Conservation (phyloP, 2,797 vertebrate genomes). For the Sternotherus odoratus region DNA sequence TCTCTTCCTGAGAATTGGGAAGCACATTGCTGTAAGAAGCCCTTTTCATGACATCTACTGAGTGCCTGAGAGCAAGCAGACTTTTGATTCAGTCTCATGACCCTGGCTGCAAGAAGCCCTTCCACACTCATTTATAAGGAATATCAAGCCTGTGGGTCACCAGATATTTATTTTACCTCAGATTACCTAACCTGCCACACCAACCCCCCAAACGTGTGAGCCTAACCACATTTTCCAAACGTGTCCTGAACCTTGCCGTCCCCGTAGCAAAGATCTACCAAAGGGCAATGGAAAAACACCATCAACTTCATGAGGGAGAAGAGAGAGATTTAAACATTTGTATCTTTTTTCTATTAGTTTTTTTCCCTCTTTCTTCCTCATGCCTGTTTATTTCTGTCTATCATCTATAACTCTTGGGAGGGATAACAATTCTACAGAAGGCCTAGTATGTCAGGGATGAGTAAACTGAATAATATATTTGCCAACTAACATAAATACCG, state of each 20-base stretch:
- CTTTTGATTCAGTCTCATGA: neutral
- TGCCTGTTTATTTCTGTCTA: slow-evolving; percentile 33
- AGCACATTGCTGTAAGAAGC: neutral
- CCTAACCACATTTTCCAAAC: slow-evolving; percentile 52
- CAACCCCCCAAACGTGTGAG: slow-evolving; percentile 62
- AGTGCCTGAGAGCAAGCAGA: neutral
- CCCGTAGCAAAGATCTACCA: slow-evolving; percentile 14
- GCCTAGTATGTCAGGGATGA: slow-evolving; percentile 26
- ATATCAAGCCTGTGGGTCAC: neutral
- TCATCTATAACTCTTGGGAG: slow-evolving; percentile 2
- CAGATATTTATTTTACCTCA: slow-evolving; percentile 38
- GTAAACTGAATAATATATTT: slow-evolving; percentile 61
- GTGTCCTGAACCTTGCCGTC: slow-evolving; percentile 21
- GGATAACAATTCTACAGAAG: slow-evolving; percentile 20
- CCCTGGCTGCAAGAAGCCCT: neutral
- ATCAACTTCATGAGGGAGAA: neutral
- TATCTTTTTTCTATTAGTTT: neutral
- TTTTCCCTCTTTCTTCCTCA: slow-evolving; percentile 1
- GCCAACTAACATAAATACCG: slow-evolving; percentile 52
- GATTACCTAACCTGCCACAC: slow-evolving; percentile 42
- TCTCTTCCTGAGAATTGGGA: accelerated
- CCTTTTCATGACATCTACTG: neutral
- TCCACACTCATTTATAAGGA: slow-evolving; percentile 39
- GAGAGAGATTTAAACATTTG: slow-evolving; percentile 20
- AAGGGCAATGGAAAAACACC: neutral